Evolutionary conservation across 2,113 vertebrate species (phyloP), one percentile per base, ranked within the genome.

Genomic region (Mormyrus iriodes): DNA sequence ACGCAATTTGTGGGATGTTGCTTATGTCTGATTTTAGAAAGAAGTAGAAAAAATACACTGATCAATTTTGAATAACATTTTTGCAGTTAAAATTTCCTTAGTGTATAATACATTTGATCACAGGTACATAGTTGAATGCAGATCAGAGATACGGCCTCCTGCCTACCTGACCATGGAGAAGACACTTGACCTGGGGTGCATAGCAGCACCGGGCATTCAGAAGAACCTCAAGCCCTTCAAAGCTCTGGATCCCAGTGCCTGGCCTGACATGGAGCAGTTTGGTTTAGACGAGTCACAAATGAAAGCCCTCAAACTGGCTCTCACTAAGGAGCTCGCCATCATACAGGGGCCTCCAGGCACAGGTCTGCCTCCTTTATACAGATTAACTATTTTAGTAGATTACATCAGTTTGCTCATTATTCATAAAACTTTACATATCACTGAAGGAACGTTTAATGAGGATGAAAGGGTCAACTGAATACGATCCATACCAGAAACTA

Each of bases 291-390:
- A 97, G 82, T 98, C 97, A 90, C 98, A 99, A 92, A 95, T 97
- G 94, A 90, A 92, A 93, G 98, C 98, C 58, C 84, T 99, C 86
- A 94, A 93, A 86, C 95, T 98, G 89, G 97, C 97, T n/a, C 95
- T 99, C 87, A 98, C 98, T n/a, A 97, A 97, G 90, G 98, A 99
- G 91, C 92, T 99, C 91, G 96, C 97, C 91, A 97, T 99, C 92
- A 97, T 99, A 92, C 98, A 99, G 92, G 98, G 98, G 89, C 98
- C 98, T 90, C 98, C 98, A 87, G 98, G 98, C 89, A 99, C 98
- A 91, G 98, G 98, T 99, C 91, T 93, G n/a, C 42, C 17, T 76
- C 15, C 5, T 31, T 31, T 4, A 12, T 69, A n/a, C 24, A 21
- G 0, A 51, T 39, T 85, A 79, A 15, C 13, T 79, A 42, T 65